phyloP scores from a whole-genome alignment of 2,888 invertebrate species.

The Drosophila vallismaia region DNA sequence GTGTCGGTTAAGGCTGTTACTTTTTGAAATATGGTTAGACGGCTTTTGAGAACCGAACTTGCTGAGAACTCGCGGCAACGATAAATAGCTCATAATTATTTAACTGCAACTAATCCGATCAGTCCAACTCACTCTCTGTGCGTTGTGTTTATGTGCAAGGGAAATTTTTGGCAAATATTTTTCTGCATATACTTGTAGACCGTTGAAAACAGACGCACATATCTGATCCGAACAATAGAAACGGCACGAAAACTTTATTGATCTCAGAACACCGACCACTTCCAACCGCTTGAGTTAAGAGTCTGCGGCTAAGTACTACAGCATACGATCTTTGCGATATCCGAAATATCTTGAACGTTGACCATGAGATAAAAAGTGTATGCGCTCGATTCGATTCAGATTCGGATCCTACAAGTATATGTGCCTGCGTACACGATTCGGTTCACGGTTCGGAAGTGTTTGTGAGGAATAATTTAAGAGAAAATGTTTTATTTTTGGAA shows the following conservation, averaged over 20 bases:
- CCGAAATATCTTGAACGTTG: constrained; percentile 67
- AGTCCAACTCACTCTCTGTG: constrained; percentile 8
- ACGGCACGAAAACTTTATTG: constrained; percentile 3
- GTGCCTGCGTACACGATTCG: constrained; percentile 28
- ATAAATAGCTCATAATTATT: constrained; percentile 68
- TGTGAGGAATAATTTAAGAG: constrained; percentile 58
- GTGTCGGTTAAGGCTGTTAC: constrained; percentile 73
- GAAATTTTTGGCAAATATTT: constrained; percentile 11
- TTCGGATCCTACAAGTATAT: constrained; percentile 37
- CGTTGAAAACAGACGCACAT: constrained; percentile 27
- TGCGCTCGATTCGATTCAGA: constrained; percentile 64
- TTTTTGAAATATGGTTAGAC: constrained; percentile 69
- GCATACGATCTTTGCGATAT: constrained; percentile 50
- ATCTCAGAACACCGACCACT: constrained; percentile 20
- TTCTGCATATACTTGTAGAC: constrained; percentile 1
- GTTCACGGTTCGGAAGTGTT: constrained; percentile 38
- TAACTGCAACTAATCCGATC: constrained; percentile 7
- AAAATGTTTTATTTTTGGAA: constrained; percentile 74
- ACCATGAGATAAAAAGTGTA: constrained; percentile 77
- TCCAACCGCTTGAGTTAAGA: constrained; percentile 34
- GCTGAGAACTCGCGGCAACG: constrained; percentile 64
- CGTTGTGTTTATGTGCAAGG: neutral
- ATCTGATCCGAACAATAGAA: constrained; percentile 14
- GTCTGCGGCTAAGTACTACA: constrained; percentile 34
- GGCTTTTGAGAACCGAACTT: constrained; percentile 45